These are phyloP conservation scores for Zophobas atratus DNA, from an alignment of 1,140 invertebrate species.

Conservation along the genomic window DNA sequence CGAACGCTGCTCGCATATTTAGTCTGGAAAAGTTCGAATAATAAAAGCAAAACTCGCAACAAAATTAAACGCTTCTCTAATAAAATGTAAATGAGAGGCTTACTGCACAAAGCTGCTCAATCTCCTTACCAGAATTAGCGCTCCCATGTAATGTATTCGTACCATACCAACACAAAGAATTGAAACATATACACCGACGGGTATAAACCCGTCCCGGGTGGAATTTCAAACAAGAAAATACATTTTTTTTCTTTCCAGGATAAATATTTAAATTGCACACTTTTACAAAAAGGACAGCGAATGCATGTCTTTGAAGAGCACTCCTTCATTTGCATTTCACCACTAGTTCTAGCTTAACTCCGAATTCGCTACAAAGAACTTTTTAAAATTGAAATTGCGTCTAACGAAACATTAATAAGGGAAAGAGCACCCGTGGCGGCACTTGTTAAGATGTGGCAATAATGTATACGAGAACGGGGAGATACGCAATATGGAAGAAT, in stretches of 20 bases:
- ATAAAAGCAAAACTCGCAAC: conserved; percentile 2
- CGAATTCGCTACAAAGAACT: not conserved
- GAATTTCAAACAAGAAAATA: too few species aligned
- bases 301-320: not conserved
- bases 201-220: too few species aligned
- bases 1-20: too few species aligned
- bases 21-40: too few species aligned
- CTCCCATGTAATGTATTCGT: not conserved
- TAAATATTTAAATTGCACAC: not conserved
- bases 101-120: conserved; percentile 9
- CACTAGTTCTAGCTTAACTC: not conserved
- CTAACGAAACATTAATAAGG: conserved; percentile 13
- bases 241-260: too few species aligned
- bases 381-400: not conserved
- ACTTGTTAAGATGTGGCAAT: conserved; percentile 18
- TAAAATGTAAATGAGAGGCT: conserved; percentile 4
- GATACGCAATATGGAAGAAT: conserved; percentile 9
- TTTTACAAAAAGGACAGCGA: conserved; percentile 1
- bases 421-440: conserved; percentile 20
- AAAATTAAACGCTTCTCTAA: conserved; percentile 1
- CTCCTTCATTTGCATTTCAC: conserved; percentile 12
- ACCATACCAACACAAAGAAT: too few species aligned
- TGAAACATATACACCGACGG: too few species aligned
- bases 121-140: conserved; percentile 1
- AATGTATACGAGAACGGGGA: conserved; percentile 1